Evolutionary conservation across 92 coral and sea anemone genomes (phyloP).

Genomic region (Zoanthus sansibaricus): DNA sequence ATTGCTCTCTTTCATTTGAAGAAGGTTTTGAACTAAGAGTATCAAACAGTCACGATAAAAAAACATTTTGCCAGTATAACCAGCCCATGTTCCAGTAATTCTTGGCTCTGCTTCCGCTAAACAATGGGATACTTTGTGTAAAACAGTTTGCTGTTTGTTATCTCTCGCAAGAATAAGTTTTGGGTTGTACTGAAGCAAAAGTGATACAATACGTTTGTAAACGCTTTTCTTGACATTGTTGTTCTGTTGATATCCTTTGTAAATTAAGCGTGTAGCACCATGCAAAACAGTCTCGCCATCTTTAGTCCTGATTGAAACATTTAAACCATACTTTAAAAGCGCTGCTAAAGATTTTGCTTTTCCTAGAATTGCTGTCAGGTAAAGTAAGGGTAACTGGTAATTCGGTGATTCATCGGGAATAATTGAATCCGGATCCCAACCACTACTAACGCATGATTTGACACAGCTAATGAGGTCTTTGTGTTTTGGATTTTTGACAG

Average conservation of each 20-base stretch:
- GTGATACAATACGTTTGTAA: too few species aligned
- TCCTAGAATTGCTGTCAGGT: conserved; percentile 24
- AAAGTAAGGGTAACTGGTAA: conserved; percentile 33
- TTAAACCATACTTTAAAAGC: conserved; percentile 19
- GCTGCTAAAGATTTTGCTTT: conserved; percentile 16
- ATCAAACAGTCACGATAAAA: conserved; percentile 26
- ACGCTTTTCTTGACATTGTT: neutral
- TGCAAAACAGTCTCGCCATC: conserved; percentile 28
- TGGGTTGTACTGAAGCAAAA: conserved; percentile 9
- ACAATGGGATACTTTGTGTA: neutral
- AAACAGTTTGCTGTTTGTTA: conserved; percentile 8
- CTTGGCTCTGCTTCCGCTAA: conserved; percentile 25
- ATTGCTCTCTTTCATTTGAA: conserved; percentile 2
- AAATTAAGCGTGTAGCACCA: conserved; percentile 14
- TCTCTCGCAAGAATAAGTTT: conserved; percentile 11
- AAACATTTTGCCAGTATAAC: neutral
- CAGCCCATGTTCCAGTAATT: conserved; percentile 3
- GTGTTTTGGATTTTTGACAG: too few species aligned
- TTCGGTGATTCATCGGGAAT: conserved; percentile 23
- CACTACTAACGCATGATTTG: too few species aligned
- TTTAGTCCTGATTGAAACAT: neutral
- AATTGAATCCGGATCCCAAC: conserved; percentile 14
- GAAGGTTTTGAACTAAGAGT: neutral
- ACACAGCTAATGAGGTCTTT: too few species aligned
- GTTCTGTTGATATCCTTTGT: conserved; percentile 34